Evolutionary conservation across 2,888 invertebrate species (phyloP), one percentile per base, ranked within the genome.

Genomic region (Ennomos erosarius): DNA sequence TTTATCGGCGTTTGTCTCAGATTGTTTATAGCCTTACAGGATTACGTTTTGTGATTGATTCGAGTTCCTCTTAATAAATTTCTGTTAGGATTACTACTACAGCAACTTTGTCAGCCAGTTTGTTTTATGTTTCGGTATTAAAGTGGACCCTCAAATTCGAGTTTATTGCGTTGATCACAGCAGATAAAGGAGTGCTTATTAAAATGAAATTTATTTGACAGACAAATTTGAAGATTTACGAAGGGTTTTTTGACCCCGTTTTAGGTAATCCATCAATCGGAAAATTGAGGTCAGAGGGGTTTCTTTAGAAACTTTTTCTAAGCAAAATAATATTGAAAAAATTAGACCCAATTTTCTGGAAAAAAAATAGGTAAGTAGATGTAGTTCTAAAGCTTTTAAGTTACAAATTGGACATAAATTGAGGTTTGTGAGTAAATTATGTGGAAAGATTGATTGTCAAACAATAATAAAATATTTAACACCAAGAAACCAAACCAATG

Each of bases 21-120:
- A 85, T 88, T 87, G 87, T 91, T 91, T 91, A 90, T 82, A 76
- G 82, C 79, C 77, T 70, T 79, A 80, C 80, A 75, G 89, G 86
- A 87, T 90, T 87, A 88, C 86, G 72, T 82, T 79, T 82, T 81
- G 80, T 88, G 90, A 91, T 90, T 90, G 90, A 92, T 90, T 87
- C 78, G 75, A 81, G 78, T 83, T 83, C 77, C 77, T 79, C 78
- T 78, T 79, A 84, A 85, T 88, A 87, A 83, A 85, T 85, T 82
- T 83, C 73, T 72, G 60, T 73, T 62, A 73, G 79, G 76, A 77
- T 81, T 80, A 79, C 72, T 75, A 64, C 72, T 68, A 69, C 69
- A 70, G 74, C 38, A 78, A 78, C 73, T 82, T 75, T 76, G 79
- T 83, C 76, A 76, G 71, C 67, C 76, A 74, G 74, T 81, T 85